These are phyloP conservation scores for Cheilinus undulatus DNA, from an alignment of 2,113 vertebrate genomes.

Conservation along the genomic window DNA sequence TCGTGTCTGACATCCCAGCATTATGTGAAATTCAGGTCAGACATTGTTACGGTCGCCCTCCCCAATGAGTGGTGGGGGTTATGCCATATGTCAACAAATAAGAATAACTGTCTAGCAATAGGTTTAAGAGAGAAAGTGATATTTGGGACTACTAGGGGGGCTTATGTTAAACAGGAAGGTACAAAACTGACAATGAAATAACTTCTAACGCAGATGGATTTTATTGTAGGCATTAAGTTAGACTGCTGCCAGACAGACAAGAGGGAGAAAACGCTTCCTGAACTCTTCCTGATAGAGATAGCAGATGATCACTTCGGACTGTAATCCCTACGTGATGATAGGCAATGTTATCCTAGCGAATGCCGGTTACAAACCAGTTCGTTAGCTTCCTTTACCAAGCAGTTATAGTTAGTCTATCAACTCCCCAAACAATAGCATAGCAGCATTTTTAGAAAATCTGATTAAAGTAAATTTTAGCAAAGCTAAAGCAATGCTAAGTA, in stretches of 20 bases:
- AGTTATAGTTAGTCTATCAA: not conserved
- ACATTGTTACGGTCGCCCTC: slow-evolving; percentile 70
- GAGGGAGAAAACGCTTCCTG: not conserved
- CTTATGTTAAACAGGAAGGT: slow-evolving; percentile 25
- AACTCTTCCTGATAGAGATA: slow-evolving; percentile 29
- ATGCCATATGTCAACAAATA: slow-evolving; percentile 75
- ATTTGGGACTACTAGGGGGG: not conserved
- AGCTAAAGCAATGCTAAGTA: slow-evolving; percentile 4
- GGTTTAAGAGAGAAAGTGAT: not conserved
- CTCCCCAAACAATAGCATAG: not conserved
- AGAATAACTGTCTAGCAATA: slow-evolving; percentile 3
- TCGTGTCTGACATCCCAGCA: slow-evolving; percentile 48
- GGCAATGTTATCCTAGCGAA: slow-evolving; percentile 6
- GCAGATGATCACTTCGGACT: slow-evolving; percentile 46
- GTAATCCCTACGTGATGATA: slow-evolving; percentile 39
- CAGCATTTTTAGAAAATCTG: not conserved
- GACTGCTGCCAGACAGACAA: not conserved
- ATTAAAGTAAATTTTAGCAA: not conserved
- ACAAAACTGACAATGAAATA: slow-evolving; percentile 3
- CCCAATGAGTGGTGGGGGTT: slow-evolving; percentile 54
- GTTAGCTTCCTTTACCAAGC: not conserved
- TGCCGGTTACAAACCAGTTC: not conserved
- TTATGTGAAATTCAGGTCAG: slow-evolving; percentile 75
- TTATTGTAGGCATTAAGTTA: not conserved
- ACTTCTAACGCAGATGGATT: not conserved